These are phyloP conservation scores for Prunella strophiata DNA, from an alignment of 2,797 vertebrate genomes.

Conservation along the genomic window DNA sequence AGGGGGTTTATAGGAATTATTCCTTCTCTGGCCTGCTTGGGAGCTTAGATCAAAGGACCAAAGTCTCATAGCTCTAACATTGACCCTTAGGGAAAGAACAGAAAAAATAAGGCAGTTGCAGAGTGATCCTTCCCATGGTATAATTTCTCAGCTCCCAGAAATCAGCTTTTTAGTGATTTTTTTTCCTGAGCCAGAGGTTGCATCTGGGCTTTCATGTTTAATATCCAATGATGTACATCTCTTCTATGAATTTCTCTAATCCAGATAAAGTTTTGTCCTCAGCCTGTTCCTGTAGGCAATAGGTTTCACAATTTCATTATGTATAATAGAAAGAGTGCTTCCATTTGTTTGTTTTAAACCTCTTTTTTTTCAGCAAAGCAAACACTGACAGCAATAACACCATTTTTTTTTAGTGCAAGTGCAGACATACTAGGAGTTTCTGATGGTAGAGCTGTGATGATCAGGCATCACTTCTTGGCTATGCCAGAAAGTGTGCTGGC, in stretches of 20 bases:
- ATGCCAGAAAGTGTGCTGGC: background rate
- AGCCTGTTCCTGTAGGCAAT: background rate
- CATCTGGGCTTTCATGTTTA: slow-evolving; percentile 39
- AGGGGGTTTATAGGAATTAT: slow-evolving; percentile 22
- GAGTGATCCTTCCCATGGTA: slow-evolving; percentile 39
- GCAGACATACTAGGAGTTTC: background rate
- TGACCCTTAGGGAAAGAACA: slow-evolving; percentile 45
- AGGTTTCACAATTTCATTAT: slow-evolving; percentile 17
- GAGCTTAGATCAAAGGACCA: slow-evolving; percentile 56
- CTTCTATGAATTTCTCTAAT: slow-evolving; percentile 29
- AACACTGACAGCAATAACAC: background rate
- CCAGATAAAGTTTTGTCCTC: slow-evolving; percentile 28
- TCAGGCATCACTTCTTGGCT: background rate
- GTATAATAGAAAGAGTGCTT: background rate
- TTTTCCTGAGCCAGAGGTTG: slow-evolving; percentile 34
- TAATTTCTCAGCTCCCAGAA: slow-evolving; percentile 52
- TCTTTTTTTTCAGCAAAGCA: background rate
- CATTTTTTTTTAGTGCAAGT: background rate
- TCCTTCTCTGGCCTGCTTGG: slow-evolving; percentile 30
- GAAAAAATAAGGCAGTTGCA: slow-evolving; percentile 24
- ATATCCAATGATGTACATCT: slow-evolving; percentile 41
- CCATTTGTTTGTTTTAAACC: slow-evolving; percentile 1
- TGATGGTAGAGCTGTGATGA: background rate
- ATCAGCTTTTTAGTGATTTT: slow-evolving; percentile 19
- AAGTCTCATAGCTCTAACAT: slow-evolving; percentile 22